These are phyloP conservation scores for Teinopalpus imperialis DNA, from an alignment of 2,888 invertebrate species.

Conservation along the genomic window DNA sequence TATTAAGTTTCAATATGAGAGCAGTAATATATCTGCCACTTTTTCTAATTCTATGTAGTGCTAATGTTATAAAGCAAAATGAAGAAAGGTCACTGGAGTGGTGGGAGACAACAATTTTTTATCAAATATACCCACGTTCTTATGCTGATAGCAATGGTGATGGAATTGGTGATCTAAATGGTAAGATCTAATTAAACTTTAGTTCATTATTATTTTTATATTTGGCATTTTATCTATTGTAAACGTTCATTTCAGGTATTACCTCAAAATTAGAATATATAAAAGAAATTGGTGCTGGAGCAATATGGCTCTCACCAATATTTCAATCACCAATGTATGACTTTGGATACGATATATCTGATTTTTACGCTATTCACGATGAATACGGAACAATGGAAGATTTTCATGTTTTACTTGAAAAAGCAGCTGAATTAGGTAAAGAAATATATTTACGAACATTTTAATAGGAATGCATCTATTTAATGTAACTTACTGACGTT, in stretches of 20 bases:
- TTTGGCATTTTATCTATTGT: too few relatives aligned
- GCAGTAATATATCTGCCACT: too few relatives aligned
- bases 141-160: constrained; percentile 85
- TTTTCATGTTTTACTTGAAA: constrained; percentile 82
- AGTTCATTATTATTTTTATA: too few relatives aligned
- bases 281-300: constrained; percentile 84
- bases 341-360: constrained; percentile 90
- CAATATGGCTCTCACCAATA: constrained; percentile 90
- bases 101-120: constrained; percentile 90
- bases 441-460: too few relatives aligned
- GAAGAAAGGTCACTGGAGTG: constrained; percentile 76
- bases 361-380: constrained; percentile 86
- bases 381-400: constrained; percentile 88
- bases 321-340: constrained; percentile 89
- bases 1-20: too few relatives aligned
- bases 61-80: too few relatives aligned
- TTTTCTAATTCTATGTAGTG: too few relatives aligned
- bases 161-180: constrained; percentile 64
- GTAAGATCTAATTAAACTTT: too few relatives aligned
- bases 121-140: constrained; percentile 90
- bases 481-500: too few relatives aligned
- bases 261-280: constrained; percentile 84
- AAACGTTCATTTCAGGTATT: constrained; percentile 78
- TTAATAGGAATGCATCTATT: too few relatives aligned
- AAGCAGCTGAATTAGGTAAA: constrained; percentile 76